phyloP scores from a whole-genome alignment of 64 coral and sea anemone species.

The Stichodactyla helianthus region DNA sequence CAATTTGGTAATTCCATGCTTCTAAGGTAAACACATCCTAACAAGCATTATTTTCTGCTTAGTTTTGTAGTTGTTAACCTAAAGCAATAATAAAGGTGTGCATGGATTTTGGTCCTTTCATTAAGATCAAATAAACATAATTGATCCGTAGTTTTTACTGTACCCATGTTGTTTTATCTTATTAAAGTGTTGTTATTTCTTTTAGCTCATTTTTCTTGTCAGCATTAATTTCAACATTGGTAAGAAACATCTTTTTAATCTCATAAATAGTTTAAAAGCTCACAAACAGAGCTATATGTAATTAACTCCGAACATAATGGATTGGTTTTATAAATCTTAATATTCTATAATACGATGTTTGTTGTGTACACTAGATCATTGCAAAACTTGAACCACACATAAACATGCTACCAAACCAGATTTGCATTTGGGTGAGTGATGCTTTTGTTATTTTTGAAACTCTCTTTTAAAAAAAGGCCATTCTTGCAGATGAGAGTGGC shows the following conservation, averaged over 20 bases:
- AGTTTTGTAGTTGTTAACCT: neutral
- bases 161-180: neutral
- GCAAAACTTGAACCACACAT: conserved; percentile 57
- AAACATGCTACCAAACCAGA: conserved; percentile 63
- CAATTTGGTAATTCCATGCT: conserved; percentile 98
- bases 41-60: neutral
- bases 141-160: neutral
- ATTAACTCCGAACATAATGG: too few relatives aligned
- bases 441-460: neutral
- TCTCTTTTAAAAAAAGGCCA: neutral
- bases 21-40: conserved; percentile 62
- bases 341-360: neutral
- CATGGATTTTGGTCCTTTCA: too few relatives aligned
- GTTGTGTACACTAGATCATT: conserved; percentile 37
- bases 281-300: neutral
- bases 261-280: neutral
- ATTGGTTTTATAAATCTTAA: neutral
- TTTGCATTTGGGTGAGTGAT: conserved; percentile 74
- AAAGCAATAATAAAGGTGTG: too few relatives aligned
- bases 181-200: conserved; percentile 6
- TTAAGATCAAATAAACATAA: too few relatives aligned
- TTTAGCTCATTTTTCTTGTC: conserved; percentile 91
- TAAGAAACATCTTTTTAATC: conserved; percentile 30
- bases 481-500: too few relatives aligned
- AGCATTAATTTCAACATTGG: conserved; percentile 79